A percentile compares a stretch with the other conserved stretches of the same genome.
These are phyloP conservation scores for Helicoverpa assulta DNA, from an alignment of 2,888 invertebrate genomes.

Conservation along the genomic window DNA sequence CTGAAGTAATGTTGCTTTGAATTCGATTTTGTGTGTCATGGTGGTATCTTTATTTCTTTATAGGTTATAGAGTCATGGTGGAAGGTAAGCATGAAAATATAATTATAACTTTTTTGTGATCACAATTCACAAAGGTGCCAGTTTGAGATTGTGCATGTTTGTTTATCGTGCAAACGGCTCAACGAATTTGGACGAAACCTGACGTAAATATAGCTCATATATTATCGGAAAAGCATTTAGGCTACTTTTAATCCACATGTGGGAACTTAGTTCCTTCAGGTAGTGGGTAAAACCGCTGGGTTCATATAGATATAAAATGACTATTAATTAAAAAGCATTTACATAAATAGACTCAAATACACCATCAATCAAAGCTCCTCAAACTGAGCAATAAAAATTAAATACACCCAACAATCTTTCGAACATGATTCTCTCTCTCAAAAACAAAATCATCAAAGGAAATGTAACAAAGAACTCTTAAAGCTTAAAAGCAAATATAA, in stretches of 20 bases:
- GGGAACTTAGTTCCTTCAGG: too few species aligned
- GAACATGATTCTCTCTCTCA: slow-evolving; percentile 7
- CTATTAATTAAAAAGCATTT: too few species aligned
- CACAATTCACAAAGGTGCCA: too few species aligned
- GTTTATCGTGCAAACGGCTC: too few species aligned
- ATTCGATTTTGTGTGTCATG: background rate
- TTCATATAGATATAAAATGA: too few species aligned
- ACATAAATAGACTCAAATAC: background rate
- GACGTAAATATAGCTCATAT: too few species aligned
- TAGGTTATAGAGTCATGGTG: background rate
- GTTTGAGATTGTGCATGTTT: too few species aligned
- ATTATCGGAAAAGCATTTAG: too few species aligned
- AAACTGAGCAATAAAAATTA: background rate
- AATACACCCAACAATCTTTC: slow-evolving; percentile 8
- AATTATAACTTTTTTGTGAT: background rate
- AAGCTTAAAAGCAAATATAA: slow-evolving; percentile 51
- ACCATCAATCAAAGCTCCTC: background rate
- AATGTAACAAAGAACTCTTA: slow-evolving; percentile 24
- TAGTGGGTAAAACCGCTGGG: too few species aligned
- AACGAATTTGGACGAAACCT: too few species aligned
- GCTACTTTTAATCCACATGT: too few species aligned
- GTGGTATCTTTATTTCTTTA: too few species aligned
- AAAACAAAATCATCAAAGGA: slow-evolving; percentile 27
- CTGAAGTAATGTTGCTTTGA: background rate
- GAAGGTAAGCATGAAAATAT: background rate